Evolutionary conservation across 2,888 invertebrate genomes (phyloP).

Genomic region (Cordilura impudica): DNA sequence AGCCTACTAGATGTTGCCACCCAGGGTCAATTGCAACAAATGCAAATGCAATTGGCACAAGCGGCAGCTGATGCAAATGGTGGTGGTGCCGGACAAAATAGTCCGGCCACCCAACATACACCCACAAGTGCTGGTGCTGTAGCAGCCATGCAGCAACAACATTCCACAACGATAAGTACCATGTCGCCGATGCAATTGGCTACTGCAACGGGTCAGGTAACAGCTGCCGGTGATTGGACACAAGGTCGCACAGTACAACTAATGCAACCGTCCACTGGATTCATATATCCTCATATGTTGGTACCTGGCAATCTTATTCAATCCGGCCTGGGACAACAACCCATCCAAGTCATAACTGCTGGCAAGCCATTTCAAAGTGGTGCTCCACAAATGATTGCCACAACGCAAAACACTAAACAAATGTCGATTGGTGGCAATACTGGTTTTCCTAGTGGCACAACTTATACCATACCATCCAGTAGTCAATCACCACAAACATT

Average conservation of each 20-base stretch:
- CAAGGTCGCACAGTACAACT: slow-evolving; percentile 89
- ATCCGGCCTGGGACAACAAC: slow-evolving; percentile 75
- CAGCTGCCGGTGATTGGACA: slow-evolving; percentile 83
- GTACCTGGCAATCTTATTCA: slow-evolving; percentile 90
- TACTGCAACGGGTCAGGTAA: slow-evolving; percentile 80
- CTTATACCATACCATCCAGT: slow-evolving; percentile 88
- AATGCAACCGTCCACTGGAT: slow-evolving; percentile 84
- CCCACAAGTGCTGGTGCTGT: slow-evolving; percentile 71
- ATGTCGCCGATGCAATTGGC: slow-evolving; percentile 87
- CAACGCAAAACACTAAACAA: slow-evolving; percentile 83
- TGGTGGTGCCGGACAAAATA: slow-evolving; percentile 74
- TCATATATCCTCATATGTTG: slow-evolving; percentile 87
- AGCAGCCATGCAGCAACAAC: slow-evolving; percentile 76
- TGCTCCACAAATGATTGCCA: slow-evolving; percentile 90
- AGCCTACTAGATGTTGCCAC: slow-evolving; percentile 78
- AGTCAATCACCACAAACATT: slow-evolving; percentile 88
- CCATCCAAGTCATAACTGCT: slow-evolving; percentile 82
- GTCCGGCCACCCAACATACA: slow-evolving; percentile 78
- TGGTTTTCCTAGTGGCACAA: slow-evolving; percentile 79
- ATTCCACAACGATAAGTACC: slow-evolving; percentile 83
- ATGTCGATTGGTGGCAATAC: slow-evolving; percentile 79
- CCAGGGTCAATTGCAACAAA: slow-evolving; percentile 78
- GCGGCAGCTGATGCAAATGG: slow-evolving; percentile 69
- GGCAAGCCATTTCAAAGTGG: slow-evolving; percentile 91
- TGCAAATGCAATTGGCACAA: slow-evolving; percentile 76